Conservation (phyloP, 2,113 vertebrate species). For the Arothron firmamentum region DNA sequence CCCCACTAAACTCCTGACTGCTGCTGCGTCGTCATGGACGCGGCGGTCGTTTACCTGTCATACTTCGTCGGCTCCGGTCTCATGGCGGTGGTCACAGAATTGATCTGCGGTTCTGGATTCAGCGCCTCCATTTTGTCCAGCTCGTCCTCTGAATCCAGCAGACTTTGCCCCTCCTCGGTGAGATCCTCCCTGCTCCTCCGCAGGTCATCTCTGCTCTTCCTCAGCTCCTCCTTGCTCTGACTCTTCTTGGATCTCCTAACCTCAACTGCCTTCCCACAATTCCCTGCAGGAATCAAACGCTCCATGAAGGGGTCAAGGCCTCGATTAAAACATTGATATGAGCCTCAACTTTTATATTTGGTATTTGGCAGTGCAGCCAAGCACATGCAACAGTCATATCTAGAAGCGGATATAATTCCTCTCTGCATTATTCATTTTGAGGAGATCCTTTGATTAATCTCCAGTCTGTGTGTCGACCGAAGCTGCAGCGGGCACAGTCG, state of each 20-base stretch:
- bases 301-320: not conserved
- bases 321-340: too few species aligned
- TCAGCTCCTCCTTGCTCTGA: conserved; percentile 41
- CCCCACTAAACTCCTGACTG: too few species aligned
- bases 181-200: conserved; percentile 58
- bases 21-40: not conserved
- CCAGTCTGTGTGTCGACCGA: not conserved
- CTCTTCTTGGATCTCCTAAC: conserved; percentile 67
- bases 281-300: conserved; percentile 70
- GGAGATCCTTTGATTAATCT: too few species aligned
- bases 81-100: conserved; percentile 74
- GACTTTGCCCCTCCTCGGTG: conserved; percentile 51
- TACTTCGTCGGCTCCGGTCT: conserved; percentile 80
- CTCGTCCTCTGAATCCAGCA: conserved; percentile 64
- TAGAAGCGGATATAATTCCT: not conserved
- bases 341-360: not conserved
- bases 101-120: conserved; percentile 59
- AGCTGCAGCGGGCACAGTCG: too few species aligned
- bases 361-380: not conserved
- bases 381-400: not conserved
- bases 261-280: conserved; percentile 80
- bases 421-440: too few species aligned
- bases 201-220: conserved; percentile 32
- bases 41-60: conserved; percentile 71
- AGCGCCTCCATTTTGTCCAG: conserved; percentile 67